Percentiles rank a stretch among this genome's conserved stretches.
phyloP scores from a whole-genome alignment of 2,113 vertebrate species.

The Corapipo altera region DNA sequence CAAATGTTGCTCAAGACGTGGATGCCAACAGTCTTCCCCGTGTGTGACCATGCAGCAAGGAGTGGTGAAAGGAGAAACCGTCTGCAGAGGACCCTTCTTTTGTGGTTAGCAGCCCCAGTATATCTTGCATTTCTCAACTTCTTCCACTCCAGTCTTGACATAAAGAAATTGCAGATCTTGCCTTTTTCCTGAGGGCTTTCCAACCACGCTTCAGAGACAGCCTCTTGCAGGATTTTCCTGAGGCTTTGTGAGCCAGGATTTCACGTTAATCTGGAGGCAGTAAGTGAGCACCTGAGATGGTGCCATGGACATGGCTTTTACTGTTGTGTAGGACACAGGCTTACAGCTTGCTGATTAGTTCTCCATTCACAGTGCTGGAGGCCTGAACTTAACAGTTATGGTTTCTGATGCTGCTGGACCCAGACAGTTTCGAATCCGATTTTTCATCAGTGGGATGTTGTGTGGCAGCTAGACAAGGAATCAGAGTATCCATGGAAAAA shows the following conservation, averaged over 20 bases:
- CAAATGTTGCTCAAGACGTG: fast-evolving
- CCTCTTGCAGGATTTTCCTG: background rate
- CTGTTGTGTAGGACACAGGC: background rate
- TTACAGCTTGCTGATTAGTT: background rate
- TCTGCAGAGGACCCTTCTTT: background rate
- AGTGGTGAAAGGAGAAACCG: background rate
- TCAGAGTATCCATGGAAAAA: background rate
- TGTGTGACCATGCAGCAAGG: fast-evolving
- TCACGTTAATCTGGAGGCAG: background rate
- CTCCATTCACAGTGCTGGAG: background rate
- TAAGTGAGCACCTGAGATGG: background rate
- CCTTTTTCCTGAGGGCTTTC: background rate
- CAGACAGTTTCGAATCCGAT: background rate
- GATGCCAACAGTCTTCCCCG: background rate
- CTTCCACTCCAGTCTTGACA: background rate
- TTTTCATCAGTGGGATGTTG: background rate
- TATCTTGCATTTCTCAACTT: background rate
- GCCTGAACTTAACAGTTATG: background rate
- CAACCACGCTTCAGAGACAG: background rate
- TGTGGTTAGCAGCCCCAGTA: background rate
- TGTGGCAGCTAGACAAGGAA: background rate
- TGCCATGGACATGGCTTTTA: background rate
- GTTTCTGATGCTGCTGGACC: background rate
- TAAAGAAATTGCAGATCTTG: background rate
- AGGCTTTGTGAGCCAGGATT: background rate